These are phyloP conservation scores for Charadrius vociferus DNA, from an alignment of 2,113 vertebrate species.

Conservation along the genomic window DNA sequence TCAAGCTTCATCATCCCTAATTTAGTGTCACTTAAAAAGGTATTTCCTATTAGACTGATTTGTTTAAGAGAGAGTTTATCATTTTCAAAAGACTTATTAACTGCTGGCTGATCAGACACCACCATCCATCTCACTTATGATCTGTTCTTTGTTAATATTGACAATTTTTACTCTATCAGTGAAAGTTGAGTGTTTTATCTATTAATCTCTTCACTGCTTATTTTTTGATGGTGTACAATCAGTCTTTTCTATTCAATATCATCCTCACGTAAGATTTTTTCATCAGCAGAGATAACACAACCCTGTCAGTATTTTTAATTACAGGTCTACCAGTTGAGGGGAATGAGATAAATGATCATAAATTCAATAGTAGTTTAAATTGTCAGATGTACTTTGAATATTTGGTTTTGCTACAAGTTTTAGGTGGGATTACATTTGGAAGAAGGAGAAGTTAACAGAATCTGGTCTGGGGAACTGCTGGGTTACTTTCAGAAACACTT, in stretches of 20 bases:
- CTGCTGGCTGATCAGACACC: neutral
- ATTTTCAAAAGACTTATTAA: neutral
- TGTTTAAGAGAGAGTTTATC: neutral
- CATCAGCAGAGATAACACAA: neutral
- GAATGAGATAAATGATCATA: neutral
- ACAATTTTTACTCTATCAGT: neutral
- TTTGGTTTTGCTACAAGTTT: neutral
- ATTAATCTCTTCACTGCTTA: neutral
- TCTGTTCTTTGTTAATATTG: neutral
- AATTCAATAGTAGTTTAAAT: neutral
- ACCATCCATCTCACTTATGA: neutral
- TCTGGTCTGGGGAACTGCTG: neutral
- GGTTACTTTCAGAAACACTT: neutral
- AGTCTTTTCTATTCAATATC: neutral
- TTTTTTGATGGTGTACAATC: neutral
- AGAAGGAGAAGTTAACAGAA: neutral
- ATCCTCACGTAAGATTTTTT: neutral
- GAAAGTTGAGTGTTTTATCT: neutral
- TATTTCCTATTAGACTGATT: neutral
- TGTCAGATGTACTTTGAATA: neutral
- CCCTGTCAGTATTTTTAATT: neutral
- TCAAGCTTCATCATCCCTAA: neutral
- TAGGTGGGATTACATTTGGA: neutral
- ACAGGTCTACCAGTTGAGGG: neutral
- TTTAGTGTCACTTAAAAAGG: neutral